phyloP scores from a whole-genome alignment of 2,888 invertebrate species.

The Tetramorium bicarinatum region DNA sequence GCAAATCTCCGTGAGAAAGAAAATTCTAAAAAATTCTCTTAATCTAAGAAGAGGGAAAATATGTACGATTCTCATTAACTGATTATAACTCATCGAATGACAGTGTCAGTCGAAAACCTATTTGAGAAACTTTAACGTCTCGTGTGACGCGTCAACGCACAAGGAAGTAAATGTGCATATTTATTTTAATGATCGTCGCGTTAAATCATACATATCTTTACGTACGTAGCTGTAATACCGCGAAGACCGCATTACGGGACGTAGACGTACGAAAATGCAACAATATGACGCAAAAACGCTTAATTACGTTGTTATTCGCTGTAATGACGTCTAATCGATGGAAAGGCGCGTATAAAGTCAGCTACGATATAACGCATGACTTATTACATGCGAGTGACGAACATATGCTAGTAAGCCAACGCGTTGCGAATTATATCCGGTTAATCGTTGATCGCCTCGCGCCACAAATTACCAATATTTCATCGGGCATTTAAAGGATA shows the following conservation, averaged over 20 bases:
- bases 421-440: slow-evolving; percentile 42
- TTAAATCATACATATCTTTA: slow-evolving; percentile 1
- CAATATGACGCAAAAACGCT: slow-evolving; percentile 67
- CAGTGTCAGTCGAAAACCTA: background rate
- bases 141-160: background rate
- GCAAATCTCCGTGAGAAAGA: background rate
- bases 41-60: background rate
- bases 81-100: background rate
- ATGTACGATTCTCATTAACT: background rate
- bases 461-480: slow-evolving; percentile 11
- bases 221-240: slow-evolving; percentile 3
- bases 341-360: slow-evolving; percentile 46
- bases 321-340: slow-evolving; percentile 73
- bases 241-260: slow-evolving; percentile 5
- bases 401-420: slow-evolving; percentile 4
- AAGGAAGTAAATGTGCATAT: slow-evolving; percentile 4
- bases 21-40: background rate
- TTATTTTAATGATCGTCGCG: slow-evolving; percentile 18
- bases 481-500: background rate
- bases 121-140: background rate
- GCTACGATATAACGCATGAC: slow-evolving; percentile 43
- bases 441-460: slow-evolving; percentile 16
- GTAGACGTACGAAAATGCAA: slow-evolving; percentile 23
- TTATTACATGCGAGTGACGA: slow-evolving; percentile 44
- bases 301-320: slow-evolving; percentile 73